Conservation (phyloP, 2,888 invertebrate genomes). For the Rotaria socialis region DNA sequence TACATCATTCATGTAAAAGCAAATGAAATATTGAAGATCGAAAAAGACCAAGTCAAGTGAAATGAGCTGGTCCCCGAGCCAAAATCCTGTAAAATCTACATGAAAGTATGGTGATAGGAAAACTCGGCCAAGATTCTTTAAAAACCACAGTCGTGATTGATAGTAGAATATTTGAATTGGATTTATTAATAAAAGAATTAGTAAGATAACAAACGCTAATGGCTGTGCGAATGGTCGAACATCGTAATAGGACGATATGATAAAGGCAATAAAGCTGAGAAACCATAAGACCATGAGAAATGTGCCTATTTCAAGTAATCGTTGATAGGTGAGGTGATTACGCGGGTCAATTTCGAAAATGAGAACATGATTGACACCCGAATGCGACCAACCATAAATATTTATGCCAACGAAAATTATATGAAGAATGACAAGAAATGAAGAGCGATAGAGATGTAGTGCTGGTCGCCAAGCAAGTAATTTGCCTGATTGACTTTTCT, state of each 20-base stretch:
- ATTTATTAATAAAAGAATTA: slow-evolving; percentile 77
- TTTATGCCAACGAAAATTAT: slow-evolving; percentile 90
- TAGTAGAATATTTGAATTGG: slow-evolving; percentile 84
- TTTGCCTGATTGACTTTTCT: background rate
- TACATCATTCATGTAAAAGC: slow-evolving; percentile 70
- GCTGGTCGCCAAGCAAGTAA: slow-evolving; percentile 65
- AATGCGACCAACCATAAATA: slow-evolving; percentile 91
- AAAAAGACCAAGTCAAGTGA: slow-evolving; percentile 81
- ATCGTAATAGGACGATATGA: slow-evolving; percentile 75
- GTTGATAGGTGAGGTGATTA: slow-evolving; percentile 79
- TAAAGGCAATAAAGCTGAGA: slow-evolving; percentile 76
- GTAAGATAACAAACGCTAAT: slow-evolving; percentile 72
- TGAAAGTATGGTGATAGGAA: slow-evolving; percentile 43
- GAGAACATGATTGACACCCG: slow-evolving; percentile 92
- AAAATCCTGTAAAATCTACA: slow-evolving; percentile 74
- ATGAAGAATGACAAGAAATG: slow-evolving; percentile 83
- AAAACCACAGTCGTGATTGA: slow-evolving; percentile 81
- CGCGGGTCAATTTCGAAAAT: slow-evolving; percentile 94
- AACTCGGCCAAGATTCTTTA: slow-evolving; percentile 65
- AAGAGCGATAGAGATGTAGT: slow-evolving; percentile 85
- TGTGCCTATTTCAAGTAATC: slow-evolving; percentile 75
- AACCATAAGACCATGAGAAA: slow-evolving; percentile 67
- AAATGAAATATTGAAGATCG: slow-evolving; percentile 86
- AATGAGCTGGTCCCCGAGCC: slow-evolving; percentile 95
- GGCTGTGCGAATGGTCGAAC: slow-evolving; percentile 90